Evolutionary conservation across 2,797 vertebrate species (phyloP).

Genomic region (Podarcis siculus): DNA sequence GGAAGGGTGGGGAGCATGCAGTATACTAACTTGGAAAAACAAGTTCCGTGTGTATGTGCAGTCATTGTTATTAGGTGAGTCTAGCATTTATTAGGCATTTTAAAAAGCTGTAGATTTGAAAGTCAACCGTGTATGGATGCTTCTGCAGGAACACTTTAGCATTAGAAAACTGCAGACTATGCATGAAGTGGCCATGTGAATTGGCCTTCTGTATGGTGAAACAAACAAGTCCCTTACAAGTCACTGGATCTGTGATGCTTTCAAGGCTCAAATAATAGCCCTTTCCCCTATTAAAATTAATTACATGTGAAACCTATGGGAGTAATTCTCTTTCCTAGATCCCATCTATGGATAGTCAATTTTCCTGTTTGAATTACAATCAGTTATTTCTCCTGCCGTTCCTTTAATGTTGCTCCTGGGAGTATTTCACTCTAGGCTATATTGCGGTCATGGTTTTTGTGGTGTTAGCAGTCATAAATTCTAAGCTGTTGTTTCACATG

Average conservation of each 20-base stretch:
- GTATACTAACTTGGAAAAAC: constrained; percentile 12
- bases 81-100: background rate
- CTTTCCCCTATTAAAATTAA: background rate
- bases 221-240: background rate
- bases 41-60: too few species aligned
- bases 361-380: background rate
- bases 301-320: background rate
- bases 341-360: background rate
- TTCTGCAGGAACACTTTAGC: background rate
- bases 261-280: background rate
- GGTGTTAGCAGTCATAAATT: background rate
- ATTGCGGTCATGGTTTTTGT: background rate
- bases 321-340: background rate
- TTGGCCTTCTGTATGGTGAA: background rate
- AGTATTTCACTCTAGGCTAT: background rate
- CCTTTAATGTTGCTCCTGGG: background rate
- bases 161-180: background rate
- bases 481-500: background rate
- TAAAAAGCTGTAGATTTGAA: background rate
- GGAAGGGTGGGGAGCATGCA: background rate
- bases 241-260: background rate
- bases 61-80: background rate
- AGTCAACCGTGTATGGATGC: background rate
- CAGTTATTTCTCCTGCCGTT: background rate
- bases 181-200: background rate